These are phyloP conservation scores for Rhynchomys soricoides DNA, from an alignment of 2,113 vertebrate species.

Conservation along the genomic window DNA sequence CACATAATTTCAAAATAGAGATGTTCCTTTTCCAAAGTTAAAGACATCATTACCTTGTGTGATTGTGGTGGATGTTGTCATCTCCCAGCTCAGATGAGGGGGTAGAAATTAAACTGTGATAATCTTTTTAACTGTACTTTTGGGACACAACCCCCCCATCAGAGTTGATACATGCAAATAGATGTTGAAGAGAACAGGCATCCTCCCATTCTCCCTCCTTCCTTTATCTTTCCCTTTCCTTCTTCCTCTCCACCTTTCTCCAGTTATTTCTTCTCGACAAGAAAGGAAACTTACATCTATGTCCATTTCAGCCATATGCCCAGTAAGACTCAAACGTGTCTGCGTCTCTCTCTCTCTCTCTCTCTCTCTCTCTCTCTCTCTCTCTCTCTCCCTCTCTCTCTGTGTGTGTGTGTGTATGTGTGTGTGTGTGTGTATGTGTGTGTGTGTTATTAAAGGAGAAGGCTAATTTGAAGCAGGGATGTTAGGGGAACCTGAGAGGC, in stretches of 20 bases:
- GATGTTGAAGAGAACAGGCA: neutral
- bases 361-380: no score
- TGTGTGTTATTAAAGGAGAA: neutral
- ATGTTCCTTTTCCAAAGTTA: neutral
- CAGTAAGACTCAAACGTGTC: no score
- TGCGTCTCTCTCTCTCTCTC: no score
- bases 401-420: neutral
- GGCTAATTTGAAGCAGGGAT: no score
- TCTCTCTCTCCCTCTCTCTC: no score
- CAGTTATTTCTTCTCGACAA: neutral
- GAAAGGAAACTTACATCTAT: neutral
- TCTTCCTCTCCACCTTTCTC: neutral
- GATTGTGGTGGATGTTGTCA: rapidly evolving
- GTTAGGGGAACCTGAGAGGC: no score
- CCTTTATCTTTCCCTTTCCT: neutral
- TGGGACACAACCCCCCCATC: neutral
- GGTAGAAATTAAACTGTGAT: neutral
- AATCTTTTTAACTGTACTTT: neutral
- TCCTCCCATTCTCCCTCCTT: no score
- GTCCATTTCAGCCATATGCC: neutral
- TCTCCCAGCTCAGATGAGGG: neutral
- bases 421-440: neutral
- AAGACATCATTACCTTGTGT: neutral
- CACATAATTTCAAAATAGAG: conserved; percentile 62
- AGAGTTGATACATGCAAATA: neutral